Base-by-base conservation (phyloP, 2,888 invertebrate species). In the Nasonovia ribisnigri region DNA sequence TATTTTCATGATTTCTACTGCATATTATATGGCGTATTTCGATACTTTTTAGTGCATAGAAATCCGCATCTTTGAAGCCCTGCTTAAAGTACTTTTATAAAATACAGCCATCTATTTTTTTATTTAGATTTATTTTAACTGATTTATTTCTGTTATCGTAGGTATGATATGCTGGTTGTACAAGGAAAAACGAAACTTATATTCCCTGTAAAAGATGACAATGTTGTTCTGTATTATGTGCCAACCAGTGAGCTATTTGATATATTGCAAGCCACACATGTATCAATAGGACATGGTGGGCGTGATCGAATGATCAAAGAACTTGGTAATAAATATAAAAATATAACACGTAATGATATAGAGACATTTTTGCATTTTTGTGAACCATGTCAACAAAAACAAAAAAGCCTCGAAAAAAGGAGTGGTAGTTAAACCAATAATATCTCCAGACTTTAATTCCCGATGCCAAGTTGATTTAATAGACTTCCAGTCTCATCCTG, bases 401-500 rank as follows among this genome's bases (percentile, higher is more conserved):
- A 92, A 88, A 42, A 29, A 60, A n/a, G 77, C 46, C 46, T 46
- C 42, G 77, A 77, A 93, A 88, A 88, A 86, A 88, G 92, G 26
- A 43, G 67, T 42, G 84, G 84, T 67, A 48, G 51, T 67, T 51
- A 93, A 93, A 89, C 92, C 84, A 60, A 88, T 93, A n/a, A 46
- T 77, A 46, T 46, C 29, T 88, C 43, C 67, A 46, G 57, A 88
- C 16, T 86, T 93, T 48, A 93, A 94, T 46, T 95, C 89, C 42
- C 42, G 88, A 43, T 88, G 57, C 46, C 92, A 93, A 67, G 57
- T 93, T 36, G 88, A 93, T 60, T 67, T 89, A 16, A 67, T 46
- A 43, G 43, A n/a, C n/a, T n/a, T n/a, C n/a, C n/a, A n/a, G n/a
- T n/a, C n/a, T n/a, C n/a, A n/a, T n/a, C n/a, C n/a, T n/a, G n/a